Conservation (phyloP, 92 coral and sea anemone species). For the Blastomussa wellsi region DNA sequence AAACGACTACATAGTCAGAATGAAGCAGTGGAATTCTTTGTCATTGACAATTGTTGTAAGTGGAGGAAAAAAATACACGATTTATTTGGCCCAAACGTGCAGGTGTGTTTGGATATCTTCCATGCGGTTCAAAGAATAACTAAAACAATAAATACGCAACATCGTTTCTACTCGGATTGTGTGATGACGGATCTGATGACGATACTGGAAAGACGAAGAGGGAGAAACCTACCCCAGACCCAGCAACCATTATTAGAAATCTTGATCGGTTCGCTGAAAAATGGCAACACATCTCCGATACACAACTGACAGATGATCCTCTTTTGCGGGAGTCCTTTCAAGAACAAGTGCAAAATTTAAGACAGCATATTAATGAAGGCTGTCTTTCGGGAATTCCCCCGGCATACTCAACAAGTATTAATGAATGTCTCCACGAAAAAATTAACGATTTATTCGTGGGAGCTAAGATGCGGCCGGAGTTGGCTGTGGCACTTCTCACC, state of each 20-base stretch:
- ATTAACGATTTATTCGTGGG: conserved; percentile 55
- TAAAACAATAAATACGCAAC: conserved; percentile 39
- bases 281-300: conserved; percentile 50
- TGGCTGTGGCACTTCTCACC: conserved; percentile 56
- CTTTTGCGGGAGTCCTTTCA: conserved; percentile 42
- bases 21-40: conserved; percentile 29
- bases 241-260: conserved; percentile 10
- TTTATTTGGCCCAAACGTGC: conserved; percentile 34
- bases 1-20: conserved; percentile 20
- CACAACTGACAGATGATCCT: conserved; percentile 1
- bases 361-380: conserved; percentile 44
- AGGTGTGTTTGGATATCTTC: conserved; percentile 48
- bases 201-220: conserved; percentile 38
- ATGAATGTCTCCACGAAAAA: conserved; percentile 59
- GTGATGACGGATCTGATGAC: conserved; percentile 17
- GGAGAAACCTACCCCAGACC: conserved; percentile 29
- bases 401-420: conserved; percentile 51
- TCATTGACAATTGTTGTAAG: conserved; percentile 58
- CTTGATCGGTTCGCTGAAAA: conserved; percentile 32
- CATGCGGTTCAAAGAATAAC: conserved; percentile 65
- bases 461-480: conserved; percentile 67
- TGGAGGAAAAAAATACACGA: conserved; percentile 45
- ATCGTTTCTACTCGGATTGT: conserved; percentile 44
- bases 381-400: conserved; percentile 59
- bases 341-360: conserved; percentile 30